phyloP scores from a whole-genome alignment of 2,888 invertebrate genomes.

The Ophion obscuratus region DNA sequence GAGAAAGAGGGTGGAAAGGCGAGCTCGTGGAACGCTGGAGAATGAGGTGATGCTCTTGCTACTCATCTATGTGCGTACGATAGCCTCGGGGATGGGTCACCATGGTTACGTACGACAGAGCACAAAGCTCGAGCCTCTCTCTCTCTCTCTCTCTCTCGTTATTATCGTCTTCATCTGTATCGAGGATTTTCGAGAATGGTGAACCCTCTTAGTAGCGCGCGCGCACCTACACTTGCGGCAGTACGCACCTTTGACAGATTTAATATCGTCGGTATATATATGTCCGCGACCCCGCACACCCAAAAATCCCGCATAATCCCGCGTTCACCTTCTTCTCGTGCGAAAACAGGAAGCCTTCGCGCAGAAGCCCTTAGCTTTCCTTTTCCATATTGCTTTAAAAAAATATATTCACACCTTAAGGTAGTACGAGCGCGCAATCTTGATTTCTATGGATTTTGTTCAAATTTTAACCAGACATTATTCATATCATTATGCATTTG shows the following conservation, averaged over 20 bases:
- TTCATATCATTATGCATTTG: too few species aligned
- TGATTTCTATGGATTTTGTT: too few species aligned
- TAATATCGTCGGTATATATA: slow-evolving; percentile 56
- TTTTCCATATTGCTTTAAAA: background rate
- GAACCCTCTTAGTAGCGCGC: slow-evolving; percentile 27
- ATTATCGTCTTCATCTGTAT: slow-evolving; percentile 5
- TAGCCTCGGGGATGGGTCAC: slow-evolving; percentile 58
- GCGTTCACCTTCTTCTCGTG: slow-evolving; percentile 10
- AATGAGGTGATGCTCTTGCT: slow-evolving; percentile 10
- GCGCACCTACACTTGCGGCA: slow-evolving; percentile 8
- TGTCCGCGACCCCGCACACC: background rate
- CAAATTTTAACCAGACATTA: too few species aligned
- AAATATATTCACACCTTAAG: too few species aligned
- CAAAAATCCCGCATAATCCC: slow-evolving; percentile 51
- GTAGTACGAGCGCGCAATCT: too few species aligned
- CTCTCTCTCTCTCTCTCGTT: slow-evolving; percentile 22
- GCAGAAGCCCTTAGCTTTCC: background rate
- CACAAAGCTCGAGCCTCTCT: slow-evolving; percentile 51
- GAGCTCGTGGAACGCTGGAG: slow-evolving; percentile 35
- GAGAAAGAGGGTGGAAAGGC: background rate
- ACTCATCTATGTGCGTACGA: background rate
- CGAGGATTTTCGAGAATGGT: slow-evolving; percentile 36
- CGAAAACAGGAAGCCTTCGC: slow-evolving; percentile 17
- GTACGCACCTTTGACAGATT: slow-evolving; percentile 61
- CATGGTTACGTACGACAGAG: slow-evolving; percentile 65